A percentile compares a stretch with the other conserved stretches of the same genome.
phyloP scores from a whole-genome alignment of 1,140 invertebrate genomes.

The Drosophila nigromelanica region DNA sequence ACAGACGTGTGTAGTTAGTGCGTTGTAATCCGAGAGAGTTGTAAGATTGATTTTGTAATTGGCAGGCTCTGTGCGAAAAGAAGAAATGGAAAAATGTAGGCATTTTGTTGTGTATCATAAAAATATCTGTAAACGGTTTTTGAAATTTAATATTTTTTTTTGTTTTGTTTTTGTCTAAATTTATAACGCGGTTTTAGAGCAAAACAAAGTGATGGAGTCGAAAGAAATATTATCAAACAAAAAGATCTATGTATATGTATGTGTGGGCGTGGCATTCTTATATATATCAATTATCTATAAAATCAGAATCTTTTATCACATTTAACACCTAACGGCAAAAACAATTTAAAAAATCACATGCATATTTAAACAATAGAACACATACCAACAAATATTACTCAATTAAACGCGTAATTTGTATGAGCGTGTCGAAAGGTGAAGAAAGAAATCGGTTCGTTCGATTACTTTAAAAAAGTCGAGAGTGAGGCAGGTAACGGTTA shows the following conservation, averaged over 20 bases:
- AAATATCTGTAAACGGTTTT: slow-evolving; percentile 31
- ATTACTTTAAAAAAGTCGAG: not conserved
- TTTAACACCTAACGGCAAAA: slow-evolving; percentile 16
- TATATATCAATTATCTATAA: slow-evolving; percentile 23
- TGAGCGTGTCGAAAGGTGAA: slow-evolving; percentile 31
- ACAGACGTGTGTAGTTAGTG: slow-evolving; percentile 11
- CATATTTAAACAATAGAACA: slow-evolving; percentile 35
- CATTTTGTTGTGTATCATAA: slow-evolving; percentile 41
- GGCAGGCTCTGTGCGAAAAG: slow-evolving; percentile 39
- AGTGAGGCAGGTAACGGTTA: slow-evolving; percentile 11
- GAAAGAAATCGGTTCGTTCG: slow-evolving; percentile 2
- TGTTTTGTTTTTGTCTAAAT: slow-evolving; percentile 51
- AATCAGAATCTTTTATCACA: slow-evolving; percentile 26
- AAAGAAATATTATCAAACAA: slow-evolving; percentile 36
- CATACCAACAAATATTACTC: slow-evolving; percentile 30
- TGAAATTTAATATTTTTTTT: slow-evolving; percentile 21
- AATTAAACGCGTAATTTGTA: slow-evolving; percentile 20
- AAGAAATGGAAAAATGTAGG: slow-evolving; percentile 13
- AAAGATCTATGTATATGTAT: slow-evolving; percentile 25
- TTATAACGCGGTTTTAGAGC: slow-evolving; percentile 18
- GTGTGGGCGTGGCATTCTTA: slow-evolving; percentile 39
- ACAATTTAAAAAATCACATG: slow-evolving; percentile 22
- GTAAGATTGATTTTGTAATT: slow-evolving; percentile 80
- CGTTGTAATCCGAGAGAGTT: slow-evolving; percentile 64
- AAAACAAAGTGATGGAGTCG: not conserved